These are phyloP conservation scores for Melipona quadrifasciata DNA, from an alignment of 1,140 invertebrate genomes.

Conservation along the genomic window DNA sequence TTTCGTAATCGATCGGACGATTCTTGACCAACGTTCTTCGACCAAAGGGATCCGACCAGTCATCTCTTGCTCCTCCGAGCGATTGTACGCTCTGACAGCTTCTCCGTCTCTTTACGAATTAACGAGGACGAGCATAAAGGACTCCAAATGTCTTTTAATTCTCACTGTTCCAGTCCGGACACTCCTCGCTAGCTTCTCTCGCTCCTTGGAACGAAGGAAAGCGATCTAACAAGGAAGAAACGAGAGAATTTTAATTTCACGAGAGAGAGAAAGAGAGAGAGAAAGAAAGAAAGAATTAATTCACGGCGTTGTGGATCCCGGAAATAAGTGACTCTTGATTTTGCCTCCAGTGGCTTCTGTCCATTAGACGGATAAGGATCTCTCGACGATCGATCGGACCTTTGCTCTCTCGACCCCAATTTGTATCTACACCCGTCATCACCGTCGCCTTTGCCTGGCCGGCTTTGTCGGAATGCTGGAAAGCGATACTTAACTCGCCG, in stretches of 20 bases:
- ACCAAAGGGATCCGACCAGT: constrained; percentile 42
- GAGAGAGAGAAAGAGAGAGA: neutral
- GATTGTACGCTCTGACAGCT: constrained; percentile 55
- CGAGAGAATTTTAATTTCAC: neutral
- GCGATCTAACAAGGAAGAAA: neutral
- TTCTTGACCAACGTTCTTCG: constrained; percentile 34
- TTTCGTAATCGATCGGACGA: constrained; percentile 44
- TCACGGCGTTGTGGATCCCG: neutral
- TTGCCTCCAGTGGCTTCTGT: constrained; percentile 74
- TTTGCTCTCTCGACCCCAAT: constrained; percentile 64
- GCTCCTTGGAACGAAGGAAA: neutral
- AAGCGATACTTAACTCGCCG: constrained; percentile 49
- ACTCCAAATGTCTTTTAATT: constrained; percentile 24
- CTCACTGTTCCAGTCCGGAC: neutral
- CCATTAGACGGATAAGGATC: constrained; percentile 78
- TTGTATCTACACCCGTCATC: constrained; percentile 67
- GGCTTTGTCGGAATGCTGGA: constrained; percentile 63
- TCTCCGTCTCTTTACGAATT: constrained; percentile 53
- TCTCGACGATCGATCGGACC: constrained; percentile 55
- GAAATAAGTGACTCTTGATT: constrained; percentile 69
- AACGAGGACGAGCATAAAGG: constrained; percentile 8
- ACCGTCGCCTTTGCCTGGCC: constrained; percentile 48
- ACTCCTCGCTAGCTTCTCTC: neutral
- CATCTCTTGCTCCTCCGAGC: constrained; percentile 27
- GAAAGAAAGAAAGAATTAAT: neutral